Percentiles rank a stretch among this genome's conserved stretches.
phyloP scores from a whole-genome alignment of 2,888 invertebrate species.

The Dione vanillae region DNA sequence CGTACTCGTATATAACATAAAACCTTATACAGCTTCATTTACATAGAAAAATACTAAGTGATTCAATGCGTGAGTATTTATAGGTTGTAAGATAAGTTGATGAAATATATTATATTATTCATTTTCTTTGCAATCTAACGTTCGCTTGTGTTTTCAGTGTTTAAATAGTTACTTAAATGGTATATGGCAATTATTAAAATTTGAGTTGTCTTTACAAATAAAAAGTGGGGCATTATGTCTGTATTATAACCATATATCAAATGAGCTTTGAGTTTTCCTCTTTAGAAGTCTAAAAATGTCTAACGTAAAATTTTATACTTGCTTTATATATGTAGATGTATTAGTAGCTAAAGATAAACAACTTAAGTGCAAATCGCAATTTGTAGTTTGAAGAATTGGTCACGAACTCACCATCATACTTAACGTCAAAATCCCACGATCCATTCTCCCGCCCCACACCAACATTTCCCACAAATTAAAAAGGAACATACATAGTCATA shows the following conservation, averaged over 20 bases:
- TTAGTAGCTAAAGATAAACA: not conserved
- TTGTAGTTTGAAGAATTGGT: conserved; percentile 28
- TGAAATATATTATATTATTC: too few relatives aligned
- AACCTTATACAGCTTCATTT: too few relatives aligned
- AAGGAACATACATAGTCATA: conserved; percentile 27
- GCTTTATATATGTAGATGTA: conserved; percentile 47
- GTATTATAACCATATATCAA: too few relatives aligned
- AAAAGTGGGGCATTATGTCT: not conserved
- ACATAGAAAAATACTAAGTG: too few relatives aligned
- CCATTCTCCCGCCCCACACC: conserved; percentile 20
- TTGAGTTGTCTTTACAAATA: not conserved
- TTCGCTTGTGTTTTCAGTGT: too few relatives aligned
- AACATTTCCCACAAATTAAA: conserved; percentile 35
- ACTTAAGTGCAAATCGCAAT: conserved; percentile 31
- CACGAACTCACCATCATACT: conserved; percentile 37
- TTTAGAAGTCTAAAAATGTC: too few relatives aligned
- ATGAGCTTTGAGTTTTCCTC: too few relatives aligned
- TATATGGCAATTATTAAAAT: not conserved
- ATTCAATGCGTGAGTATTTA: too few relatives aligned
- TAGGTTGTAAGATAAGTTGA: too few relatives aligned
- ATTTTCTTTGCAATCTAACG: too few relatives aligned
- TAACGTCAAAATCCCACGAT: conserved; percentile 37
- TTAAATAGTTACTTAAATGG: not conserved
- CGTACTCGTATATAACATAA: too few relatives aligned
- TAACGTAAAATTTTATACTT: conserved; percentile 68